Conservation (phyloP, 2,113 vertebrate species). For the Rhadina sibilatrix region DNA sequence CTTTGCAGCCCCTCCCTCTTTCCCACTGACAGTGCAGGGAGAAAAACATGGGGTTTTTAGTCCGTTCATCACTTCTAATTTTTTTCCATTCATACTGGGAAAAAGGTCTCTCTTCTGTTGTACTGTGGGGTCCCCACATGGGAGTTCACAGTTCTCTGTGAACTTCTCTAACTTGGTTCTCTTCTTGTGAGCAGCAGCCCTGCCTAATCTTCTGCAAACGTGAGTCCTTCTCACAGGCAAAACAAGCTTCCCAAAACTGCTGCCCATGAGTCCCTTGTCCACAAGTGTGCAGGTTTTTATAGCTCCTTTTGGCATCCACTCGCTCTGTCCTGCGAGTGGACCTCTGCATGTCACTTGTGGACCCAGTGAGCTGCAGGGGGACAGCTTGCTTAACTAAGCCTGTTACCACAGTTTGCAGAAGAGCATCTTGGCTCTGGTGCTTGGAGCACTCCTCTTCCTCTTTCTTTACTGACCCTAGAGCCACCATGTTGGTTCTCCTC, state of each 20-base stretch:
- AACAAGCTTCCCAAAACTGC: fast-evolving
- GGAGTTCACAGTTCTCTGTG: background rate
- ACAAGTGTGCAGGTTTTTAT: background rate
- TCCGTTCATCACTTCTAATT: background rate
- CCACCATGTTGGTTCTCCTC: background rate
- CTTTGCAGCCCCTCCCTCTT: background rate
- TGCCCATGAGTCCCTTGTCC: background rate
- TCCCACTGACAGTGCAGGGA: background rate
- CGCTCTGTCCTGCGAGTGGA: fast-evolving
- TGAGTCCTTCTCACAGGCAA: background rate
- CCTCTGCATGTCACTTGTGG: background rate
- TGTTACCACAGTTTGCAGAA: background rate
- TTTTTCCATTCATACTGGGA: too few species aligned
- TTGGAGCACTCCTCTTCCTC: background rate
- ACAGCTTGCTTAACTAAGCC: background rate
- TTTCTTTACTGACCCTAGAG: background rate
- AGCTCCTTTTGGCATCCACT: background rate
- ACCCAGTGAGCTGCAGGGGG: background rate
- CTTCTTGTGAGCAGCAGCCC: background rate
- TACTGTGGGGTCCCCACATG: background rate
- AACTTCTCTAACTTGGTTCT: background rate
- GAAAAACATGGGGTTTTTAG: background rate
- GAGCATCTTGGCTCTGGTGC: fast-evolving
- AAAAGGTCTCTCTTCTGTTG: background rate
- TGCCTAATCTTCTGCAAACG: fast-evolving